Evolutionary conservation across 1,140 invertebrate species (phyloP).

Genomic region (Phortica variegata): DNA sequence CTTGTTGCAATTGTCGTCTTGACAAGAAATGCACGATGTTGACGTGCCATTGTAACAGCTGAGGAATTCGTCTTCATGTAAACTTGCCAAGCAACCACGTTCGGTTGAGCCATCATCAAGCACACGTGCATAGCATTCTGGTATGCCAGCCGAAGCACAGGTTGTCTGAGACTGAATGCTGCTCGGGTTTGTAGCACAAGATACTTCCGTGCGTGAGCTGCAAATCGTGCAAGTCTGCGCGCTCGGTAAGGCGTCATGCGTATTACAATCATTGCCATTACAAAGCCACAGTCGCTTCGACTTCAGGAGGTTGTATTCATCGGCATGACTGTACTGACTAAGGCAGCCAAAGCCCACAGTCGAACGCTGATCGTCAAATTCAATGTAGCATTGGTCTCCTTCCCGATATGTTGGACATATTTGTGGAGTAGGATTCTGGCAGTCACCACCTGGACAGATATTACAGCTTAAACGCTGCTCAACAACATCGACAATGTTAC

Average conservation of each 20-base stretch:
- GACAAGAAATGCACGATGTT: constrained; percentile 24
- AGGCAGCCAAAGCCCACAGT: constrained; percentile 27
- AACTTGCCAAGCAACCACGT: constrained; percentile 43
- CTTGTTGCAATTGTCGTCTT: constrained; percentile 33
- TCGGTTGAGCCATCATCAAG: constrained; percentile 37
- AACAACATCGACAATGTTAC: constrained; percentile 35
- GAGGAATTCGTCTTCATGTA: constrained; percentile 43
- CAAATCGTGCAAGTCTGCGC: constrained; percentile 33
- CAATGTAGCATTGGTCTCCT: constrained; percentile 34
- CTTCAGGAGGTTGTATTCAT: constrained; percentile 24
- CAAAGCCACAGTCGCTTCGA: constrained; percentile 34
- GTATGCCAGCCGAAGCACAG: constrained; percentile 25
- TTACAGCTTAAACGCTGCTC: constrained; percentile 33
- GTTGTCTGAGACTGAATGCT: constrained; percentile 18
- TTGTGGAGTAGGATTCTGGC: constrained; percentile 20
- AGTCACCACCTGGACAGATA: constrained; percentile 34
- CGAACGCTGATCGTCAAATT: constrained; percentile 35
- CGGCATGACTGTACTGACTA: constrained; percentile 32
- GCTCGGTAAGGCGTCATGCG: constrained; percentile 23
- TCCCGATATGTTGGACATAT: constrained; percentile 33
- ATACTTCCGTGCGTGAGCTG: constrained; percentile 39
- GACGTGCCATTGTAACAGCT: constrained; percentile 43
- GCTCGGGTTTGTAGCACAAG: constrained; percentile 31
- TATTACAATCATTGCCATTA: constrained; percentile 35
- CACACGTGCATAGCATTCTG: constrained; percentile 42